These are phyloP conservation scores for Paraescarpia echinospica DNA, from an alignment of 1,140 invertebrate genomes.

Conservation along the genomic window DNA sequence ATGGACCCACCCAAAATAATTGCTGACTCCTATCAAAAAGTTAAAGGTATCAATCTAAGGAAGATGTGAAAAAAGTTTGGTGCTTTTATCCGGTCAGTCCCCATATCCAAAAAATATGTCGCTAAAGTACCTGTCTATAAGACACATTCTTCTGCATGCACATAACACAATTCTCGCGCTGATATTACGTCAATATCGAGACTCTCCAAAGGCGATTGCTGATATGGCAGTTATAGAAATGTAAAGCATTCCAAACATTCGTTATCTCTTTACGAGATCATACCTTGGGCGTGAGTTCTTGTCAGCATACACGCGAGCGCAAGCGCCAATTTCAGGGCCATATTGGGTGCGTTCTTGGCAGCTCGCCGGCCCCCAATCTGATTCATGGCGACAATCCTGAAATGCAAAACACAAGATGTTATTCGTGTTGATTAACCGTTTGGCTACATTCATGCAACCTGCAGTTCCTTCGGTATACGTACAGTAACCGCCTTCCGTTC, in stretches of 20 bases:
- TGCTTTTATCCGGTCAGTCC: too few species aligned
- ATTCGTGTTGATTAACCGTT: neutral
- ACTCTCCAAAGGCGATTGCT: too few species aligned
- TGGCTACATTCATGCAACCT: neutral
- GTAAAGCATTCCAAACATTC: neutral
- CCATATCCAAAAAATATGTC: too few species aligned
- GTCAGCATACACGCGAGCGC: neutral
- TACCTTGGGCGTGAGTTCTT: neutral
- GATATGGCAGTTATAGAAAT: too few species aligned
- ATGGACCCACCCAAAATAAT: too few species aligned
- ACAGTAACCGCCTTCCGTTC: neutral
- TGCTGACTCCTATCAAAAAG: too few species aligned
- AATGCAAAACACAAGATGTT: neutral
- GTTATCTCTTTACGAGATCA: neutral
- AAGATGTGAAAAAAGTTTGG: too few species aligned
- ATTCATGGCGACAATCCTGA: neutral
- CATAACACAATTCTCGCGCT: too few species aligned
- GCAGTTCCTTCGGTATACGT: neutral
- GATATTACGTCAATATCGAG: too few species aligned
- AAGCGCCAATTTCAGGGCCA: neutral
- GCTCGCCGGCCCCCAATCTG: neutral
- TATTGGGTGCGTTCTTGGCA: neutral
- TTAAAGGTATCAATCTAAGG: too few species aligned
- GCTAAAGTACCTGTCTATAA: too few species aligned
- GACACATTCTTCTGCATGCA: too few species aligned